A percentile compares a stretch with the other conserved stretches of the same genome.
Conservation (phyloP, 2,888 invertebrate species). For the Clunio marinus region DNA sequence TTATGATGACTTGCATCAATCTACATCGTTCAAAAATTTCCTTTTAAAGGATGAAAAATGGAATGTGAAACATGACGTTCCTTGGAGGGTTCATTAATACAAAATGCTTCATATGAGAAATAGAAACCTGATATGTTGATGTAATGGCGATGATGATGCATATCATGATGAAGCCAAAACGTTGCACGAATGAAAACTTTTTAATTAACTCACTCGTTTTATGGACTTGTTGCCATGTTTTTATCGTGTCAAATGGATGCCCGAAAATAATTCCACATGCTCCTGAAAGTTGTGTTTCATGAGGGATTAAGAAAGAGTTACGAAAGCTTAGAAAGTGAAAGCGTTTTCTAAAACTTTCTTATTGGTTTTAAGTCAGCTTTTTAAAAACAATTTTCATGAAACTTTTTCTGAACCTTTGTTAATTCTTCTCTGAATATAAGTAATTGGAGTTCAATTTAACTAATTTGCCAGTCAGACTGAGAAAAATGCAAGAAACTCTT, state of each 20-base stretch:
- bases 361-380: too few species aligned
- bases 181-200: conserved; percentile 19
- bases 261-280: conserved; percentile 60
- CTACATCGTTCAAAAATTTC: background rate
- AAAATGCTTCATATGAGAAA: background rate
- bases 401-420: too few species aligned
- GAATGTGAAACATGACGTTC: background rate
- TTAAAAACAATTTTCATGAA: too few species aligned
- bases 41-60: too few species aligned
- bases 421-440: too few species aligned
- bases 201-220: conserved; percentile 45
- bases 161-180: conserved; percentile 7
- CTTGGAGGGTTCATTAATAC: background rate
- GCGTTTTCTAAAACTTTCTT: too few species aligned
- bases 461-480: too few species aligned
- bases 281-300: conserved; percentile 48
- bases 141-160: conserved; percentile 19
- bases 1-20: background rate
- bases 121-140: conserved; percentile 7
- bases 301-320: background rate
- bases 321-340: background rate
- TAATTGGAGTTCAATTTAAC: too few species aligned
- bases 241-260: conserved; percentile 68
- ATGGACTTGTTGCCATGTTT: conserved; percentile 47
- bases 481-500: too few species aligned